A percentile compares a stretch with the other conserved stretches of the same genome.
These are phyloP conservation scores for Emydocephalus ijimae DNA, from an alignment of 2,113 vertebrate species.

Conservation along the genomic window DNA sequence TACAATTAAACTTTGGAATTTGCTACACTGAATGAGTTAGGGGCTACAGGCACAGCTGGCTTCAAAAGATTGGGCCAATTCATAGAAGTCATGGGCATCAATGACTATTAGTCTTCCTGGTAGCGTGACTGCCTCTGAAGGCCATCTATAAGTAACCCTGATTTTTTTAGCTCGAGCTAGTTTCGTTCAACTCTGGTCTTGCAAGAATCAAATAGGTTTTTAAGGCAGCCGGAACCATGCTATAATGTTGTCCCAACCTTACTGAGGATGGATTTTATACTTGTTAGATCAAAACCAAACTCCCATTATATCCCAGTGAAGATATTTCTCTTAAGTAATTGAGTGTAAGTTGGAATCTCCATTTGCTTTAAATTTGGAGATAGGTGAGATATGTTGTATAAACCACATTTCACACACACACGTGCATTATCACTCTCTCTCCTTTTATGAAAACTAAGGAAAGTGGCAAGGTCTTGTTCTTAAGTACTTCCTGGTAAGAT, in stretches of 20 bases:
- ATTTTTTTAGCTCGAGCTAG: background rate
- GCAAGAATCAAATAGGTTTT: background rate
- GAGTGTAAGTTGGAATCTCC: too few species aligned
- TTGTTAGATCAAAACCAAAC: background rate
- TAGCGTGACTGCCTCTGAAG: background rate
- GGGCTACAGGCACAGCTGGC: background rate
- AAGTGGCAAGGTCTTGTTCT: background rate
- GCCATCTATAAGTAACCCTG: background rate
- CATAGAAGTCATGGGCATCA: background rate
- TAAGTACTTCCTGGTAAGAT: slow-evolving; percentile 11
- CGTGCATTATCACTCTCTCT: background rate
- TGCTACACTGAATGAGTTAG: background rate
- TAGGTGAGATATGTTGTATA: background rate
- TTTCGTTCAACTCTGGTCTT: background rate
- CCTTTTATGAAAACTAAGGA: background rate
- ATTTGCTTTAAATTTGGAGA: background rate
- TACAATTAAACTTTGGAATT: background rate
- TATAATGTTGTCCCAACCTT: too few species aligned
- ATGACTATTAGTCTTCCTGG: background rate
- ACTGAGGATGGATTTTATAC: background rate
- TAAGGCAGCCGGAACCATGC: background rate
- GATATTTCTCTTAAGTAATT: background rate
- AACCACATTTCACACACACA: background rate
- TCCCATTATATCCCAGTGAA: background rate
- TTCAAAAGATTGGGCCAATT: background rate